Conservation (phyloP, 2,888 invertebrate genomes). For the Drosophila barbarae region DNA sequence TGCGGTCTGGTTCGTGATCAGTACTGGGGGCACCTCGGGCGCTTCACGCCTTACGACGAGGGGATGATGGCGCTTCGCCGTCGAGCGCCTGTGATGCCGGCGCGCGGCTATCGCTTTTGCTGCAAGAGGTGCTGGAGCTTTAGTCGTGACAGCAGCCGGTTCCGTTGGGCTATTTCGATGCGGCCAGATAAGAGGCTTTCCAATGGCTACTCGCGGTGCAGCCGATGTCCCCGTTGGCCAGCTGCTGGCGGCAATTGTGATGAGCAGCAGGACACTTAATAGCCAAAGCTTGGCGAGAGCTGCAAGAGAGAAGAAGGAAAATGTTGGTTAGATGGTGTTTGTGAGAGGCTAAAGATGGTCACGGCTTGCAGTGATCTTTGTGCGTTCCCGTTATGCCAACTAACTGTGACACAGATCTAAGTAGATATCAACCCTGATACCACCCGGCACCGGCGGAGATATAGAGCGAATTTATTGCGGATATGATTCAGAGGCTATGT, state of each 20-base stretch:
- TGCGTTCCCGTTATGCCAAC: neutral
- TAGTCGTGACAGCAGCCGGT: neutral
- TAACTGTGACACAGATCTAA: constrained; percentile 11
- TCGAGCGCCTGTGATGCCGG: neutral
- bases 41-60: neutral
- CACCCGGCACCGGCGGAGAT: neutral
- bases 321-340: neutral
- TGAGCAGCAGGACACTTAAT: constrained; percentile 31
- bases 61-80: neutral
- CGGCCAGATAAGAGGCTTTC: constrained; percentile 38
- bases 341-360: neutral
- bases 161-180: neutral
- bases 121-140: neutral
- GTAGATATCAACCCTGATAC: neutral
- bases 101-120: neutral
- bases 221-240: constrained; percentile 36
- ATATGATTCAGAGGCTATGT: constrained; percentile 11
- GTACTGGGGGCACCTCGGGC: fast-evolving
- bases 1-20: neutral
- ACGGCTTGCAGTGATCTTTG: neutral
- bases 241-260: constrained; percentile 28
- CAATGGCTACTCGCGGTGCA: constrained; percentile 45
- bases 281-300: constrained; percentile 25
- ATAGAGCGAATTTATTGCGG: constrained; percentile 7
- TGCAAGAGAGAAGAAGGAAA: neutral